These are phyloP conservation scores for Acanthacorydalis orientalis DNA, from an alignment of 2,888 invertebrate species.

Conservation along the genomic window DNA sequence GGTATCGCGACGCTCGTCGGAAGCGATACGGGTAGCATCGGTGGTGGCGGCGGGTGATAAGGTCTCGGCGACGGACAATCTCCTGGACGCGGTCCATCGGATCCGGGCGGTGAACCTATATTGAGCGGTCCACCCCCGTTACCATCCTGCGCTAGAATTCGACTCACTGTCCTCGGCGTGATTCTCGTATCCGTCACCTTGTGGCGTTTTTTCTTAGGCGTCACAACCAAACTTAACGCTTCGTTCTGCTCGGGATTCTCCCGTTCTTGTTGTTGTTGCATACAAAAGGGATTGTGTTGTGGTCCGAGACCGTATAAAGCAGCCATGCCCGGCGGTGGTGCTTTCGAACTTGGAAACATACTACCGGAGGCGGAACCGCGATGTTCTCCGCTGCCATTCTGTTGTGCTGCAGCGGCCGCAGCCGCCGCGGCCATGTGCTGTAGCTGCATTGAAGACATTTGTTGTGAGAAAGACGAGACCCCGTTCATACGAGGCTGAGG, in stretches of 20 bases:
- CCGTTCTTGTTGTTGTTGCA: constrained; percentile 26
- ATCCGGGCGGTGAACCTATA: constrained; percentile 42
- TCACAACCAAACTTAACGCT: constrained; percentile 85
- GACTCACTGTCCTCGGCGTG: constrained; percentile 76
- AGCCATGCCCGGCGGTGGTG: constrained; percentile 45
- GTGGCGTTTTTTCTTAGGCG: constrained; percentile 90
- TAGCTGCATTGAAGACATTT: constrained; percentile 21
- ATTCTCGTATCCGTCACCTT: constrained; percentile 93
- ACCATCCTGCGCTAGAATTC: constrained; percentile 69
- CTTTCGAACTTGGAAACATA: constrained; percentile 55
- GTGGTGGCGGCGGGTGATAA: constrained; percentile 55
- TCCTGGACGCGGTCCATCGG: constrained; percentile 38
- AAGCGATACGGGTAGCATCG: constrained; percentile 74
- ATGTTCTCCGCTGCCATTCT: constrained; percentile 30
- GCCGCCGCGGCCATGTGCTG: constrained; percentile 16
- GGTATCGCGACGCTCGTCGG: constrained; percentile 94
- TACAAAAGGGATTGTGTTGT: constrained; percentile 35
- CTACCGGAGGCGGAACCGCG: constrained; percentile 25
- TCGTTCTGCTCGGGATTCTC: constrained; percentile 78
- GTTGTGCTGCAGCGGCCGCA: constrained; percentile 12
- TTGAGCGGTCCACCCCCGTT: constrained; percentile 47
- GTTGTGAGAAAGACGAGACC: constrained; percentile 13
- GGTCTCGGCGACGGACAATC: constrained; percentile 55
- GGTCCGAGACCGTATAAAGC: constrained; percentile 39
- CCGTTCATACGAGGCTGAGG: constrained; percentile 16